A percentile compares a stretch with the other conserved stretches of the same genome.
Evolutionary conservation across 2,888 invertebrate genomes (phyloP).

Genomic region (Hypsopygia costalis): DNA sequence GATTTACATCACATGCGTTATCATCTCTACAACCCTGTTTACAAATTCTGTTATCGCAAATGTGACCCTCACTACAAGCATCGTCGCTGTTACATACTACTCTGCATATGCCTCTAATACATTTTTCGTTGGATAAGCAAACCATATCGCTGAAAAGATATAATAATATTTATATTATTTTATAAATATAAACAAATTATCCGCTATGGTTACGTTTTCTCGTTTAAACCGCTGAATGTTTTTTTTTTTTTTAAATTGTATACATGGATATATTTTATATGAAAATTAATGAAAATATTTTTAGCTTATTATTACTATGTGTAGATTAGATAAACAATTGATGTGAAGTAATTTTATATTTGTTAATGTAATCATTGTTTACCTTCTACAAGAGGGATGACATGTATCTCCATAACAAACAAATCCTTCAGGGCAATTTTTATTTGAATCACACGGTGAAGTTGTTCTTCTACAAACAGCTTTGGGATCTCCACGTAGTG

Average conservation of each 20-base stretch:
- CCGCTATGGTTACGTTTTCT: too few relatives aligned
- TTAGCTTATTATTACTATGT: too few relatives aligned
- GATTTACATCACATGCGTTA: slow-evolving; percentile 85
- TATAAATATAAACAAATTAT: too few relatives aligned
- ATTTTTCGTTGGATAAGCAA: slow-evolving; percentile 92
- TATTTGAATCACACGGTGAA: slow-evolving; percentile 82
- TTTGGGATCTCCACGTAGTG: slow-evolving; percentile 87
- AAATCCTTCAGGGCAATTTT: slow-evolving; percentile 86
- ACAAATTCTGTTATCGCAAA: slow-evolving; percentile 93
- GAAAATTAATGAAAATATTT: too few relatives aligned
- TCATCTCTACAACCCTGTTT: slow-evolving; percentile 93
- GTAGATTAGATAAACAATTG: too few relatives aligned
- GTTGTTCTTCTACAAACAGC: slow-evolving; percentile 86
- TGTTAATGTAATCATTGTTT: too few relatives aligned
- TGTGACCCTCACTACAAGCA: slow-evolving; percentile 89
- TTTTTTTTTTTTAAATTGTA: too few relatives aligned
- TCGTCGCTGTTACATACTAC: slow-evolving; percentile 92
- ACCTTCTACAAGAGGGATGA: slow-evolving; percentile 88
- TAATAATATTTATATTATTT: too few relatives aligned
- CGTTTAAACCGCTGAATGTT: too few relatives aligned
- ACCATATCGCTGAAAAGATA: slow-evolving; percentile 84
- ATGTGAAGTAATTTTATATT: too few relatives aligned
- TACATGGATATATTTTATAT: too few relatives aligned
- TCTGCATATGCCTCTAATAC: slow-evolving; percentile 90
- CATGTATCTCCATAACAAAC: slow-evolving; percentile 90